These are phyloP conservation scores for Lamellibrachia luymesi DNA, from an alignment of 1,140 invertebrate species.

Conservation along the genomic window DNA sequence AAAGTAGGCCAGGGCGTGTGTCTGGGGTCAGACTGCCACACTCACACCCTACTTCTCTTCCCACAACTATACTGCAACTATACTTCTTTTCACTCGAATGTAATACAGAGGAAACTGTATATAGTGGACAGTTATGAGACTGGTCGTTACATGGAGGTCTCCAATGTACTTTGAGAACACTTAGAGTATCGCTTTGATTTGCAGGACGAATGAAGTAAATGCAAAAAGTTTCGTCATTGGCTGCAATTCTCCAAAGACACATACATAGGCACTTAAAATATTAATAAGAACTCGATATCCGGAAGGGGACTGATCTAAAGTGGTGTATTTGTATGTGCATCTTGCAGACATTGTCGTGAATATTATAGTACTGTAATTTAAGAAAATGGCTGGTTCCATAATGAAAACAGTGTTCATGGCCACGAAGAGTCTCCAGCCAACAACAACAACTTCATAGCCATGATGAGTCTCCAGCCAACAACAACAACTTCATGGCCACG, in stretches of 20 bases:
- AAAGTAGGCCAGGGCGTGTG: neutral
- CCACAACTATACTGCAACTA: neutral
- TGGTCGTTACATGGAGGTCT: too few relatives aligned
- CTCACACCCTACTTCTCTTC: neutral
- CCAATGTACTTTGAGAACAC: too few relatives aligned
- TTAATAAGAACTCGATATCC: neutral
- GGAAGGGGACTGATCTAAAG: neutral
- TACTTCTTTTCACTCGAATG: neutral
- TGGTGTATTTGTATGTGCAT: neutral
- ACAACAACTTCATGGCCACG: too few relatives aligned
- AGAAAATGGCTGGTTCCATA: too few relatives aligned
- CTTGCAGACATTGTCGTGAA: neutral
- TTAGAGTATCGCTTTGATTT: too few relatives aligned
- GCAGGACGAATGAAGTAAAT: too few relatives aligned
- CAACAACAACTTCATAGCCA: too few relatives aligned
- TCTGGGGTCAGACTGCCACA: neutral
- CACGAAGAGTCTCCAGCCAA: too few relatives aligned
- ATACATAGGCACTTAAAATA: neutral
- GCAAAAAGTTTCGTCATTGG: neutral
- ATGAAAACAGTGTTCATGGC: too few relatives aligned
- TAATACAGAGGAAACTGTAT: neutral
- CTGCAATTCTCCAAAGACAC: neutral
- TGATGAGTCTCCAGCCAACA: too few relatives aligned
- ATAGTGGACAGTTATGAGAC: too few relatives aligned
- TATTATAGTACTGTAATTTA: too few relatives aligned